phyloP scores from a whole-genome alignment of 2,888 invertebrate genomes.

The Tuta absoluta region DNA sequence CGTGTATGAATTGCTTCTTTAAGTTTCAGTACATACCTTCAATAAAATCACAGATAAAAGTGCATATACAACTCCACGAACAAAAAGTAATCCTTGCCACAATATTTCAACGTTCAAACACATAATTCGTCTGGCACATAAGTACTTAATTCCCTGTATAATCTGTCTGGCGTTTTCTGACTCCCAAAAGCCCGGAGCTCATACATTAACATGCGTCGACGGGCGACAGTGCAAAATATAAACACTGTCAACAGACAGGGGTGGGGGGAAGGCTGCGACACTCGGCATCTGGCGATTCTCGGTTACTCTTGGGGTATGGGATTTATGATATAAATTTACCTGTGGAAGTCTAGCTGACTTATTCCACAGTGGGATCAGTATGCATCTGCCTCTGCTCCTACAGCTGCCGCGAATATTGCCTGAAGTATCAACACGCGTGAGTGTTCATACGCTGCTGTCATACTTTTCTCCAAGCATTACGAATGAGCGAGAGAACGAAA shows the following conservation, averaged over 20 bases:
- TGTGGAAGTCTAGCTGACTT: not conserved
- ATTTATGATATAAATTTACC: not conserved
- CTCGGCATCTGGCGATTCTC: slow-evolving; percentile 13
- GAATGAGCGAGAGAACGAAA: no score
- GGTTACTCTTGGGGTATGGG: not conserved
- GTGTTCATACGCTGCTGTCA: no score
- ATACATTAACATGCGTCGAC: slow-evolving; percentile 11
- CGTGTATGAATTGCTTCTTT: no score
- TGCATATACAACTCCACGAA: not conserved
- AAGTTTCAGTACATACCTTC: not conserved
- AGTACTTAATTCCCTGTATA: slow-evolving; percentile 15
- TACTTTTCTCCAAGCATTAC: no score
- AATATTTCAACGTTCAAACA: slow-evolving; percentile 6
- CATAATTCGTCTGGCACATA: slow-evolving; percentile 18
- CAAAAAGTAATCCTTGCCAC: not conserved
- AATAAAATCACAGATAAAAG: no score
- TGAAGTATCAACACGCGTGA: no score
- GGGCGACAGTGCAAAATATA: slow-evolving; percentile 8
- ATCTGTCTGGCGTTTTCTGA: slow-evolving; percentile 15
- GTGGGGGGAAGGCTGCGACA: not conserved
- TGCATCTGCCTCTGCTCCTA: no score
- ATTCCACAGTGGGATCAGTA: not conserved
- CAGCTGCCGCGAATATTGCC: no score
- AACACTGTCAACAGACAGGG: slow-evolving; percentile 11
- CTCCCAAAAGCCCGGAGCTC: slow-evolving; percentile 15